These are phyloP conservation scores for Coracopsis vasa DNA, from an alignment of 2,113 vertebrate genomes.

Conservation along the genomic window DNA sequence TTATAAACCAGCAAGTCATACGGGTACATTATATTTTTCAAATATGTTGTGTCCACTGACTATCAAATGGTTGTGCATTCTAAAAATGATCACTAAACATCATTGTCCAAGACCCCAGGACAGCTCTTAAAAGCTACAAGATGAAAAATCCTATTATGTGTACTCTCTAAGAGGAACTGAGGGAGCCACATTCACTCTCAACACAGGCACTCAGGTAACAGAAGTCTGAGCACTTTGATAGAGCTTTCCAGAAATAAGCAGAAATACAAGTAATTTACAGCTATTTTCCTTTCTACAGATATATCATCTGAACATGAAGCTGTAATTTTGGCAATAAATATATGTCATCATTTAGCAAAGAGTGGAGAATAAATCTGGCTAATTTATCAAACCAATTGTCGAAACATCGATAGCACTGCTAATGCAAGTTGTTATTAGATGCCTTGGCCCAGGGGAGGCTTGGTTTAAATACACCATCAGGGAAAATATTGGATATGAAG, in stretches of 20 bases:
- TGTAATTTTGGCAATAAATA: constrained; percentile 27
- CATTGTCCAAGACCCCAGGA: background rate
- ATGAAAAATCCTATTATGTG: constrained; percentile 7
- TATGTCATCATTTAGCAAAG: background rate
- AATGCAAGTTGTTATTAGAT: constrained; percentile 33
- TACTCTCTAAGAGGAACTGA: background rate
- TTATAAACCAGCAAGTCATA: constrained; percentile 25
- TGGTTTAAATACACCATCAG: background rate
- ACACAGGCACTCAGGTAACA: background rate
- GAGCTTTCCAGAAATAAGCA: background rate
- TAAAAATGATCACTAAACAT: constrained; percentile 10
- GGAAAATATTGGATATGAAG: background rate
- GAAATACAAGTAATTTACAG: constrained; percentile 10
- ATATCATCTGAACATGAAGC: constrained; percentile 6
- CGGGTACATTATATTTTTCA: constrained; percentile 24
- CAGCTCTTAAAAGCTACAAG: background rate
- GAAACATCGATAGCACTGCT: background rate
- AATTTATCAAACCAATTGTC: background rate
- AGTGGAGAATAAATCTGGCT: constrained; percentile 15
- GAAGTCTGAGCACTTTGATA: background rate
- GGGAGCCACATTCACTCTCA: background rate
- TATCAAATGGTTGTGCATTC: background rate
- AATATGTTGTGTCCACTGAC: constrained; percentile 16
- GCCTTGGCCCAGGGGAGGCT: background rate
- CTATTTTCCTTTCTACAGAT: background rate